Evolutionary conservation across 1,140 invertebrate species (phyloP), one percentile per base, ranked within the genome.

Genomic region (Aphaenogaster floridana): DNA sequence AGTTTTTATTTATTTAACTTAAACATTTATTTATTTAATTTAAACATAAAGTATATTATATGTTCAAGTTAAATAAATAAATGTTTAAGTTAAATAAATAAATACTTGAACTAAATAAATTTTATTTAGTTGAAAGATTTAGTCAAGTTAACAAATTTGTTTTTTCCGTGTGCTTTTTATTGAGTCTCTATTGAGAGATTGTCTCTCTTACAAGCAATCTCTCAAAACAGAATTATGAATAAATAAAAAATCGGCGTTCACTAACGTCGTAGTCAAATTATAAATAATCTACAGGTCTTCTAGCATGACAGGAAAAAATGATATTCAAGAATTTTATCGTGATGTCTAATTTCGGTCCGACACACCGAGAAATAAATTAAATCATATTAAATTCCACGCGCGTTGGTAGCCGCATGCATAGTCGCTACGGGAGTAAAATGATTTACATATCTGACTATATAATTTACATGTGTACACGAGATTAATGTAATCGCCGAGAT

Each of bases 381-480:
- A 52, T 79, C 48, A 68, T 52, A 66, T 50, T 79, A 52, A 7
- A 36, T 8, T 64, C 11, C 0, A 17, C 28, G 28, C 42, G 42
- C n/a, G 6, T 57, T 77, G 48, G 28, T 21, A 39, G 3, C 61
- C 45, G 77, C 45, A 17, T n/a, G 34, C 59, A 13, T 42, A 17
- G 6, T 13, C 77, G 28, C 28, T 28, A 5, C 6, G 7, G 17
- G 4, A 79, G 34, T 64, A 39, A 50, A 2, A 3, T 80, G 52
- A 80, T 80, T 80, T 68, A 54, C 61, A 80, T 80, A 80, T 68
- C 17, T 52, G 42, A 21, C 11, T 66, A 28, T 28, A 15, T 79
- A 48, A 66, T 66, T 79, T 79, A 39, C 15, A 66, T 36, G 42
- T 64, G 42, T 64, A 64, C 45, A 21, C 17, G n/a, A 50, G 61